Evolutionary conservation across 2,797 vertebrate species (phyloP).

Genomic region (Gymnodraco acuticeps): DNA sequence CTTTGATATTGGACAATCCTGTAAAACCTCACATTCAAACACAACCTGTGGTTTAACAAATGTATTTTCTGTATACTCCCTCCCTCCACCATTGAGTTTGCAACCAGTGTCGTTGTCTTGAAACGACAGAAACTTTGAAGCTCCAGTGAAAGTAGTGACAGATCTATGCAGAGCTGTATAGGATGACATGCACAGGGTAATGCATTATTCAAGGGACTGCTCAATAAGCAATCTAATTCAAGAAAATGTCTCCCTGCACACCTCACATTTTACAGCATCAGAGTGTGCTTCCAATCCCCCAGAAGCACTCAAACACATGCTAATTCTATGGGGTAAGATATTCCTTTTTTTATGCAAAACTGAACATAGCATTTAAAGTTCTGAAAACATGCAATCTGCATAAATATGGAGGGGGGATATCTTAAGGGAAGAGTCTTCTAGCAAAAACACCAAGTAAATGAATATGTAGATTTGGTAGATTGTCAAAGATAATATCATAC

Average conservation of each 20-base stretch:
- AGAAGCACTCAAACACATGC: constrained; percentile 43
- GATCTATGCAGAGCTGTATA: constrained; percentile 9
- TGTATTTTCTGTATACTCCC: background rate
- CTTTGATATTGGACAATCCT: background rate
- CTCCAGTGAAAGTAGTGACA: constrained; percentile 24
- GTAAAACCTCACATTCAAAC: background rate
- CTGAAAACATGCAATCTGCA: constrained; percentile 31
- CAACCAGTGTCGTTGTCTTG: constrained; percentile 22
- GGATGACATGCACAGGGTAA: constrained; percentile 25
- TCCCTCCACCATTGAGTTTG: background rate
- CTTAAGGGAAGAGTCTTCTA: constrained; percentile 4
- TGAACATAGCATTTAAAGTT: constrained; percentile 27
- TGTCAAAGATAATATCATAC: background rate
- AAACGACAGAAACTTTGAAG: constrained; percentile 28
- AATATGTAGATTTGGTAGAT: constrained; percentile 1
- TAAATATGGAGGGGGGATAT: background rate
- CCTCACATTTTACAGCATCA: constrained; percentile 27
- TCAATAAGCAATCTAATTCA: constrained; percentile 50
- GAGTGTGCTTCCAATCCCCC: constrained; percentile 29
- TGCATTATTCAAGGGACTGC: constrained; percentile 60
- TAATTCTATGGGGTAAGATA: constrained; percentile 34
- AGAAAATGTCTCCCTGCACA: constrained; percentile 41
- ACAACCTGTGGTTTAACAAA: background rate
- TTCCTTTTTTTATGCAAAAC: constrained; percentile 54
- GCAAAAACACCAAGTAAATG: background rate